Evolutionary conservation across 1,140 invertebrate species (phyloP).

Genomic region (Drosophila watanabei): DNA sequence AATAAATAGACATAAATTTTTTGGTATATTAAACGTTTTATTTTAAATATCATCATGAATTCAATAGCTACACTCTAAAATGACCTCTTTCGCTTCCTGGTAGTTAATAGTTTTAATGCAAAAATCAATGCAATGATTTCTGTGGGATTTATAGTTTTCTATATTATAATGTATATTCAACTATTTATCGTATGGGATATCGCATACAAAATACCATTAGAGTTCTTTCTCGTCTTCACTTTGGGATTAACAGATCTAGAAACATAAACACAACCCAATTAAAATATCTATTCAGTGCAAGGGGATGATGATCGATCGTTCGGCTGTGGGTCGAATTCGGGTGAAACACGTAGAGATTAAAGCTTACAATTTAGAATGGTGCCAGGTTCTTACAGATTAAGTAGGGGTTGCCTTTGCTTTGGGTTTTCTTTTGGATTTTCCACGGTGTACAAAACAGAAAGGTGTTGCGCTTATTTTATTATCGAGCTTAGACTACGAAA

Average conservation of each 20-base stretch:
- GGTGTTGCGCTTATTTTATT: conserved; percentile 76
- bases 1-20: background rate
- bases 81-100: conserved; percentile 51
- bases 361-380: conserved; percentile 33
- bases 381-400: conserved; percentile 39
- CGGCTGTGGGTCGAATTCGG: conserved; percentile 1
- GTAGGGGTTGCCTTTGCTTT: conserved; percentile 31
- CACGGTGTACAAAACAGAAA: conserved; percentile 58
- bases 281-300: conserved; percentile 61
- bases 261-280: conserved; percentile 57
- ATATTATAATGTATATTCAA: conserved; percentile 49
- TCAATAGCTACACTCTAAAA: conserved; percentile 68
- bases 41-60: conserved; percentile 71
- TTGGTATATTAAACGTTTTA: conserved; percentile 51
- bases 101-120: conserved; percentile 14
- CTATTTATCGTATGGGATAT: conserved; percentile 62
- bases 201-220: conserved; percentile 64
- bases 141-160: conserved; percentile 39
- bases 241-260: conserved; percentile 77
- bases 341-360: conserved; percentile 31
- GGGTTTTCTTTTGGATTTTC: too few relatives aligned
- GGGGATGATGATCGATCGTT: conserved; percentile 9
- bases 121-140: conserved; percentile 40
- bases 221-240: conserved; percentile 51
- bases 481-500: conserved; percentile 63